A percentile compares a stretch with the other conserved stretches of the same genome.
Evolutionary conservation across 2,888 invertebrate species (phyloP).

Genomic region (Nemapogon koenigi): DNA sequence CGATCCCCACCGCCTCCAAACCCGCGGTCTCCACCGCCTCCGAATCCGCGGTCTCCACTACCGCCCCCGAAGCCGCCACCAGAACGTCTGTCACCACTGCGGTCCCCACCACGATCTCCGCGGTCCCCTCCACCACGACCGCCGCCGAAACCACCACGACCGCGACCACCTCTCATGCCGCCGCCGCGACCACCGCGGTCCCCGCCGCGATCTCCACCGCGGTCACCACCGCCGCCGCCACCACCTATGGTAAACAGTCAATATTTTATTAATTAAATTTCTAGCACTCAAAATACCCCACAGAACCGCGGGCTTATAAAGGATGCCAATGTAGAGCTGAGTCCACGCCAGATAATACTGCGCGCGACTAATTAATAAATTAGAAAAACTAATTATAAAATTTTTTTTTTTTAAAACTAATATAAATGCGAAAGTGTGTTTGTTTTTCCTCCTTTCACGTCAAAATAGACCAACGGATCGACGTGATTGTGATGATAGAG

Average conservation of each 20-base stretch:
- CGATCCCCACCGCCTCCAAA: slow-evolving; percentile 28
- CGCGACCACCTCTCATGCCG: slow-evolving; percentile 25
- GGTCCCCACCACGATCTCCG: slow-evolving; percentile 31
- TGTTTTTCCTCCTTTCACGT: too few species aligned
- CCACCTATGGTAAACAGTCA: slow-evolving; percentile 23
- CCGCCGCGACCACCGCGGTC: slow-evolving; percentile 32
- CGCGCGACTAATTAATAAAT: slow-evolving; percentile 24
- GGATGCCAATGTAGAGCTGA: too few species aligned
- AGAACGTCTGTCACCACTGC: slow-evolving; percentile 28
- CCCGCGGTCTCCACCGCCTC: slow-evolving; percentile 39
- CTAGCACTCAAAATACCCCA: too few species aligned
- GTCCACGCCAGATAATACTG: slow-evolving; percentile 21
- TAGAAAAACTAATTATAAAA: too few species aligned
- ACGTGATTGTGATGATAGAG: too few species aligned
- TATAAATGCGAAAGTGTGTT: too few species aligned
- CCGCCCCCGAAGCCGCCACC: slow-evolving; percentile 36
- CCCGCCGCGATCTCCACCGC: slow-evolving; percentile 27
- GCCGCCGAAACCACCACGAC: slow-evolving; percentile 26
- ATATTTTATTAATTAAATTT: not conserved
- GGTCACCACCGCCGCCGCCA: slow-evolving; percentile 29
- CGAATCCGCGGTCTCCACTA: slow-evolving; percentile 40
- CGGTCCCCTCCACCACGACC: slow-evolving; percentile 29
- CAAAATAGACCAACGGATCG: too few species aligned
- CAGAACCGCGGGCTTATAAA: too few species aligned
- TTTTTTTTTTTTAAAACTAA: too few species aligned